Evolutionary conservation across 2,797 vertebrate genomes (phyloP).

Genomic region (Galaxias olidus): DNA sequence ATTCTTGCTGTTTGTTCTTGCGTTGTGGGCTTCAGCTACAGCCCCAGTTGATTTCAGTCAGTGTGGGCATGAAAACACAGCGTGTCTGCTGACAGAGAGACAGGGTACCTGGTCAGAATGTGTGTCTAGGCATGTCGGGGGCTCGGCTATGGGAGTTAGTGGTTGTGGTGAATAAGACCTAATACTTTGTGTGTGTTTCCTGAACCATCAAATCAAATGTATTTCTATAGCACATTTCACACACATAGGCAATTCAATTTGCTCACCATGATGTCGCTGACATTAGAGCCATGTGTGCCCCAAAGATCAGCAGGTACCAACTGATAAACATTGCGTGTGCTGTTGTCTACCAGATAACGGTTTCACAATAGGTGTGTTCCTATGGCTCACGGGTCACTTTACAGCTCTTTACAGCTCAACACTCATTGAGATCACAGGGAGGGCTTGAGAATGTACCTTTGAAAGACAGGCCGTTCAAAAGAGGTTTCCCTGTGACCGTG

Average conservation of each 20-base stretch:
- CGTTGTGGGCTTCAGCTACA: conserved; percentile 13
- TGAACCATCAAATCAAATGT: too few relatives aligned
- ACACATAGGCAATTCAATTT: too few relatives aligned
- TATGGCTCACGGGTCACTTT: conserved; percentile 4
- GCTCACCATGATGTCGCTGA: too few relatives aligned
- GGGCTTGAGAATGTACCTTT: conserved; percentile 26
- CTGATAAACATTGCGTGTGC: too few relatives aligned
- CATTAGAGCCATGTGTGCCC: too few relatives aligned
- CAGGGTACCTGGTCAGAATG: not conserved
- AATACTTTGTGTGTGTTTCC: not conserved
- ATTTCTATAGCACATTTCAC: too few relatives aligned
- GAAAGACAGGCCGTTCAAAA: conserved; percentile 29
- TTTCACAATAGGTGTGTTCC: conserved; percentile 28
- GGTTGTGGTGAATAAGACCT: conserved; percentile 11
- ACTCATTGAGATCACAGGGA: conserved; percentile 26
- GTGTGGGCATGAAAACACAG: not conserved
- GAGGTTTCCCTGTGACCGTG: not conserved
- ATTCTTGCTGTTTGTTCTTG: conserved; percentile 20
- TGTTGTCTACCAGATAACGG: too few relatives aligned
- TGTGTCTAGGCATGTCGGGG: conserved; percentile 1
- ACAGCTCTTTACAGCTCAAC: conserved; percentile 14
- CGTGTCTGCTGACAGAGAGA: not conserved
- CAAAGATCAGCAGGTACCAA: too few relatives aligned
- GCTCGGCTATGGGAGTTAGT: too few relatives aligned
- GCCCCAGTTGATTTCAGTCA: conserved; percentile 1